Evolutionary conservation across 2,113 vertebrate genomes (phyloP), one percentile per base, ranked within the genome.

Genomic region (Promerops cafer): DNA sequence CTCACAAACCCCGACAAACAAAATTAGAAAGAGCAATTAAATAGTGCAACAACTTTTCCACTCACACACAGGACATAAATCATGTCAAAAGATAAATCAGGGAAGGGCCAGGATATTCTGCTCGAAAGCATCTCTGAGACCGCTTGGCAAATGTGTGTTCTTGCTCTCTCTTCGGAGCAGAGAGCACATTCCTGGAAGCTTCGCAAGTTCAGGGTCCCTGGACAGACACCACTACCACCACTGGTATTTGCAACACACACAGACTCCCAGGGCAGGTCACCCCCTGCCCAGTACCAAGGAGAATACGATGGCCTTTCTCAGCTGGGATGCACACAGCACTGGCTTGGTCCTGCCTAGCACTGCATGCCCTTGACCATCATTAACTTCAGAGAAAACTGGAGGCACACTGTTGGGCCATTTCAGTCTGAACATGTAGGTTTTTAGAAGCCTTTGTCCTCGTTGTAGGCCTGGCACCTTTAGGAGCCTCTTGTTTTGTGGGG

Each of bases 61-160:
- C 13, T 80, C 1, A 0, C 16, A n/a, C 18, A 66, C 5, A 50
- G 49, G 42, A 31, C 28, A 44, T 18, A 71, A 83, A 71, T 35
- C 5, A 31, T 3, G 2, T 13, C 63, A 76, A 64, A 66, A 89
- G 28, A 71, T 24, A 81, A 59, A 83, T 31, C 23, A 65, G 20
- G 37, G 50, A 37, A 21, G 11, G 19, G 6, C 22, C 44, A 78
- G 35, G 17, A 65, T 13, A 28, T 19, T 28, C 44, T 69, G 17
- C 13, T 52, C 39, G 37, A 56, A 91, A 79, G n/a, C 5, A 5
- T 74, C 74, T 74, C 70, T 1, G 1, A 39, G 24, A 57, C 12
- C 0, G 0, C 47, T 13, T 35, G 21, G 20, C 7, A 70, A 79
- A 39, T 2, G 3, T 14, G 16, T 52, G 18, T 7, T 39, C 27